A percentile compares a stretch with the other conserved stretches of the same genome.
Evolutionary conservation across 2,888 invertebrate genomes (phyloP).

Genomic region (Chalcosyrphus nemorum): DNA sequence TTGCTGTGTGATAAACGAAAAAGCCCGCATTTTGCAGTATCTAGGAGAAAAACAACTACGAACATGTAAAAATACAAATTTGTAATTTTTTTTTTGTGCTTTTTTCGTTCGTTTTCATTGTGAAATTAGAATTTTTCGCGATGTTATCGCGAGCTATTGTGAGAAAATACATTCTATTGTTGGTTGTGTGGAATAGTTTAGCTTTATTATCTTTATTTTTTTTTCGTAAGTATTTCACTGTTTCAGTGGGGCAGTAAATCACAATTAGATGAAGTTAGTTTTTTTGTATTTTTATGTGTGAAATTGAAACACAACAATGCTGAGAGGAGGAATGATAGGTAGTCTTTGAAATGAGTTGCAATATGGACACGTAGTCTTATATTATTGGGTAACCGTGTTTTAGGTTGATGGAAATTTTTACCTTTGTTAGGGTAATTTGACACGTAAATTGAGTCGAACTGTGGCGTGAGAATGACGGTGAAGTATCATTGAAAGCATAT

Average conservation of each 20-base stretch:
- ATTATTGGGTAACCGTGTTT: too few species aligned
- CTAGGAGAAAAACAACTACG: background rate
- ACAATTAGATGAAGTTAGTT: constrained; percentile 16
- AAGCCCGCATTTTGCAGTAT: constrained; percentile 18
- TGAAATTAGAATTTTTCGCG: constrained; percentile 48
- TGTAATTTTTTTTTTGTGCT: constrained; percentile 32
- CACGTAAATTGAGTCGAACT: too few species aligned
- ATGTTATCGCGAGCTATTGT: constrained; percentile 22
- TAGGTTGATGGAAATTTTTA: too few species aligned
- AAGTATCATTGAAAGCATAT: too few species aligned
- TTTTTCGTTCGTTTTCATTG: too few species aligned
- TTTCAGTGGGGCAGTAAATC: constrained; percentile 60
- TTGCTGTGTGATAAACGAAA: constrained; percentile 1
- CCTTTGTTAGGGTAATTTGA: too few species aligned
- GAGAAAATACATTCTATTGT: constrained; percentile 16
- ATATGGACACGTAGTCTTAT: background rate
- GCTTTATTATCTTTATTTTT: constrained; percentile 31
- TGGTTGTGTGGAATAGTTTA: constrained; percentile 8
- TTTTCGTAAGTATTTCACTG: constrained; percentile 9
- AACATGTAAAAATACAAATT: constrained; percentile 6
- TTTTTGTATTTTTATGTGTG: constrained; percentile 18
- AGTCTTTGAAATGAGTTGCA: background rate
- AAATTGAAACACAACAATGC: constrained; percentile 26
- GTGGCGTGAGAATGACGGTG: too few species aligned
- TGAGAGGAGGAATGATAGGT: constrained; percentile 16